These are phyloP conservation scores for Scolopax bukidnonensis DNA, from an alignment of 2,797 vertebrate genomes.

Conservation along the genomic window DNA sequence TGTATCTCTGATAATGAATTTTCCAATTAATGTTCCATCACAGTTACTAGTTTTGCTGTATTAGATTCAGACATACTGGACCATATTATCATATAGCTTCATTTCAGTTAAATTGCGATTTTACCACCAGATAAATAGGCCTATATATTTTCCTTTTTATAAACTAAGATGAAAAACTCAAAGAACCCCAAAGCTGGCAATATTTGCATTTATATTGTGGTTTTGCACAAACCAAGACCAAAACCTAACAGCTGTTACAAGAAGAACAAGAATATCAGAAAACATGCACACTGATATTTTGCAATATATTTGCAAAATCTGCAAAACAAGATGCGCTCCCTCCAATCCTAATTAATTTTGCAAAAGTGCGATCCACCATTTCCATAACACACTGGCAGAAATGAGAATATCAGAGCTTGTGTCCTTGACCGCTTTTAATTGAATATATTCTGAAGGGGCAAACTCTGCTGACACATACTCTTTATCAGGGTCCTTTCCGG, in stretches of 20 bases:
- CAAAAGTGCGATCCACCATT: neutral
- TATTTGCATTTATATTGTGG: neutral
- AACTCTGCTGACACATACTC: neutral
- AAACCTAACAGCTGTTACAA: neutral
- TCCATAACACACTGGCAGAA: neutral
- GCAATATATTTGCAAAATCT: neutral
- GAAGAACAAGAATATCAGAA: neutral
- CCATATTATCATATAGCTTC: neutral
- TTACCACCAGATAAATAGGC: neutral
- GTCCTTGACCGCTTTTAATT: neutral
- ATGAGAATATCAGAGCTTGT: neutral
- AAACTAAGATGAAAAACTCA: neutral
- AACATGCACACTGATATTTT: neutral
- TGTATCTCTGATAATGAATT: neutral
- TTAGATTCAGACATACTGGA: neutral
- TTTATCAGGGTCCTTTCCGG: fast-evolving
- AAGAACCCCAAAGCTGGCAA: neutral
- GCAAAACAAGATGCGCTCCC: neutral
- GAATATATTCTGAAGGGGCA: neutral
- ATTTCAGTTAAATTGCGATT: neutral
- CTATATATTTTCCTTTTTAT: neutral
- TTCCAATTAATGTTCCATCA: neutral
- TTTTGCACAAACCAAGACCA: neutral
- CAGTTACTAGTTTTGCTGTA: neutral
- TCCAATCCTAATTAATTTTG: neutral